A percentile compares a stretch with the other conserved stretches of the same genome.
These are phyloP conservation scores for Coryphaenoides rupestris DNA, from an alignment of 2,113 vertebrate genomes.

Conservation along the genomic window DNA sequence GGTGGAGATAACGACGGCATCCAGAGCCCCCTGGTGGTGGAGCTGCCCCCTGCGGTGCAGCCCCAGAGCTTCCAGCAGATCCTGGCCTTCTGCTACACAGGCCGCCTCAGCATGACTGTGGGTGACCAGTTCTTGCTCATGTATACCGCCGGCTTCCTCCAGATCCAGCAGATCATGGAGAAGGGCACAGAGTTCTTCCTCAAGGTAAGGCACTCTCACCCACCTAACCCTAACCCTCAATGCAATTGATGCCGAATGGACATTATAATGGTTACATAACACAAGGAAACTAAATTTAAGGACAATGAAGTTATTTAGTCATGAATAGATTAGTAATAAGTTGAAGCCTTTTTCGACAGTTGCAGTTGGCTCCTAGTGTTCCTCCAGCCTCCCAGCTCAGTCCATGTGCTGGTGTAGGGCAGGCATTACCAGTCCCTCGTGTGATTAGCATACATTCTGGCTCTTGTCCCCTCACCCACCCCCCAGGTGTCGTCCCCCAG, in stretches of 20 bases:
- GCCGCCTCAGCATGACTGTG: slow-evolving; percentile 95
- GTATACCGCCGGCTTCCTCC: slow-evolving; percentile 95
- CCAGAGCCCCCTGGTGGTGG: slow-evolving; percentile 81
- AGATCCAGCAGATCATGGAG: slow-evolving; percentile 99
- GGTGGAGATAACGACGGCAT: slow-evolving; percentile 47
- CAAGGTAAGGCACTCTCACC: slow-evolving; percentile 80
- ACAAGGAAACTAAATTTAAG: no score
- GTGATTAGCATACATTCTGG: no score
- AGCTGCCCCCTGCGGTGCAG: slow-evolving; percentile 89
- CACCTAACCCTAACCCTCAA: no score
- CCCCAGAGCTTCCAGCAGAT: slow-evolving; percentile 98
- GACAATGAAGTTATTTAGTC: no score
- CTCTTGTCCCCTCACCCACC: not conserved
- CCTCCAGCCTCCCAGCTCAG: no score
- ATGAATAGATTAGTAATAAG: no score
- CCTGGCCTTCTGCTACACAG: slow-evolving; percentile 94
- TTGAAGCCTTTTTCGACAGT: no score
- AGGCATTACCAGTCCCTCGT: no score
- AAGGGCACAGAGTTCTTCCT: slow-evolving; percentile 97
- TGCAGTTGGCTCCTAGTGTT: no score
- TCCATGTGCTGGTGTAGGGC: no score
- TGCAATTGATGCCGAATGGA: no score
- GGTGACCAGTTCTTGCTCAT: slow-evolving; percentile 97
- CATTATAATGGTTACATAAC: no score
- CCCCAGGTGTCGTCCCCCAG: slow-evolving; percentile 81